phyloP scores from a whole-genome alignment of 2,888 invertebrate genomes.

The Apotomis capreana region DNA sequence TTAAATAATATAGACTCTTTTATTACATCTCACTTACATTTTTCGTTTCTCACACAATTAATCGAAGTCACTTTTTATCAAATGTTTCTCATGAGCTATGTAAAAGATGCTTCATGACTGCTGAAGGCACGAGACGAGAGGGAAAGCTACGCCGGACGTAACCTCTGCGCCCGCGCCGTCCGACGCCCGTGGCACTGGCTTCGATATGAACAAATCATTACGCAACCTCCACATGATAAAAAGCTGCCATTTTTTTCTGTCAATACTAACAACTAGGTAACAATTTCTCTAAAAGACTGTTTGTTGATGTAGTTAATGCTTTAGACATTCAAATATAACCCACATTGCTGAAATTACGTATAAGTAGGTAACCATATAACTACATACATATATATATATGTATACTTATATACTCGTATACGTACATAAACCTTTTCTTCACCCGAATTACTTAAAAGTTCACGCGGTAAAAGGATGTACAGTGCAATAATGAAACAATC shows the following conservation, averaged over 20 bases:
- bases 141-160: constrained; percentile 54
- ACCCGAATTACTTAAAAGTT: too few species aligned
- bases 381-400: too few species aligned
- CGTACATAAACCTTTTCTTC: too few species aligned
- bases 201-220: constrained; percentile 38
- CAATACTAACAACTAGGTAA: constrained; percentile 24
- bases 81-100: constrained; percentile 40
- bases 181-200: constrained; percentile 31
- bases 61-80: neutral
- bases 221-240: constrained; percentile 38
- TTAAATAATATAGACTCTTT: too few species aligned
- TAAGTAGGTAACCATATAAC: neutral
- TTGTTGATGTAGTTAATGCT: constrained; percentile 6
- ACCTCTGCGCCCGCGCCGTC: constrained; percentile 37
- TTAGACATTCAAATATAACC: neutral
- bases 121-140: constrained; percentile 48
- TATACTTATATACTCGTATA: too few species aligned
- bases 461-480: too few species aligned
- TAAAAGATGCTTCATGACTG: constrained; percentile 45
- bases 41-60: neutral
- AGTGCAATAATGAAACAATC: too few species aligned
- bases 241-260: constrained; percentile 27
- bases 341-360: neutral
- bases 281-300: constrained; percentile 18
- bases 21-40: too few species aligned